phyloP scores from a whole-genome alignment of 2,113 vertebrate genomes.

The Poecile atricapillus region DNA sequence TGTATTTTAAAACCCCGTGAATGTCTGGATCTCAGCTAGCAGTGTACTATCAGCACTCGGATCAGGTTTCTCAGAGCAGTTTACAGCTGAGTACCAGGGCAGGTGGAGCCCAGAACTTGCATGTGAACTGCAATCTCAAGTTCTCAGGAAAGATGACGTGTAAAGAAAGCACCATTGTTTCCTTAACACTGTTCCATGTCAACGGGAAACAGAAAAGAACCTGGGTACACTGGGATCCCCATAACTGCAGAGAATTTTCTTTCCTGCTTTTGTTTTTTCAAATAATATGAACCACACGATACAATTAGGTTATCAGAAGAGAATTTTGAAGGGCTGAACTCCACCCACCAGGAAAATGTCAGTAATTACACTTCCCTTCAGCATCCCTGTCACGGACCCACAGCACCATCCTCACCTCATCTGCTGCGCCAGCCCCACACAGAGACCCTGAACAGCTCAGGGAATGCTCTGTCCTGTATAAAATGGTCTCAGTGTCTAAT shows the following conservation, averaged over 20 bases:
- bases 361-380: background rate
- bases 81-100: background rate
- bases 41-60: background rate
- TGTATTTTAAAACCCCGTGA: background rate
- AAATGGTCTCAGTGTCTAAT: background rate
- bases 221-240: background rate
- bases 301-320: background rate
- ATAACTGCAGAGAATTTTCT: background rate
- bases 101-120: background rate
- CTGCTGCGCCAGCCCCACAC: background rate
- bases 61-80: background rate
- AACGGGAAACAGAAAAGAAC: background rate
- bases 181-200: background rate
- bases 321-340: background rate
- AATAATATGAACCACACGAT: background rate
- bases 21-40: background rate
- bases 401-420: fast-evolving
- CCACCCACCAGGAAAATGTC: background rate
- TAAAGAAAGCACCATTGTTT: conserved; percentile 3
- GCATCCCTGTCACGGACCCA: background rate
- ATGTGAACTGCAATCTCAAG: background rate
- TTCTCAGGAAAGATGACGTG: background rate
- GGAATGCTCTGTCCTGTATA: background rate
- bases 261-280: conserved; percentile 37
- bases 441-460: background rate